phyloP scores from a whole-genome alignment of 1,140 invertebrate genomes.

The Drosophila mojavensis region DNA sequence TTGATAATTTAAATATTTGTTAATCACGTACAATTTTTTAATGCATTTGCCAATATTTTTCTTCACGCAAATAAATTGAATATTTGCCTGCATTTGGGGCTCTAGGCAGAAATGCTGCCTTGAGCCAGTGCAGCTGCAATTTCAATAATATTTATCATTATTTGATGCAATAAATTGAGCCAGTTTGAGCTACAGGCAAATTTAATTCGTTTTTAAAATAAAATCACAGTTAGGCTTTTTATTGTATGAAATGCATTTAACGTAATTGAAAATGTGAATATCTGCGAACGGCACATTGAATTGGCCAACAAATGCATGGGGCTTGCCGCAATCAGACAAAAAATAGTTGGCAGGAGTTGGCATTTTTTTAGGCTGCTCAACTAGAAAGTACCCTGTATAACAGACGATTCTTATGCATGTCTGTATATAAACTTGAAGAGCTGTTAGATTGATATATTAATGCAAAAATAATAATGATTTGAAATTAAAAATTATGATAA shows the following conservation, averaged over 20 bases:
- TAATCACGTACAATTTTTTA: too few species aligned
- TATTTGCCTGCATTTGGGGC: neutral
- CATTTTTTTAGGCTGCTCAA: neutral
- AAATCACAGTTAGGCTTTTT: neutral
- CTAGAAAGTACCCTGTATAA: constrained; percentile 3
- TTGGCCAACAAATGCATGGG: neutral
- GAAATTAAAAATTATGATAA: too few species aligned
- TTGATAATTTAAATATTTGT: too few species aligned
- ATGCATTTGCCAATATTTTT: neutral
- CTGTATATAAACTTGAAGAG: too few species aligned
- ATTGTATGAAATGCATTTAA: constrained; percentile 19
- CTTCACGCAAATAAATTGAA: neutral
- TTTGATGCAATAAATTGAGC: neutral
- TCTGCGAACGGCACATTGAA: constrained; percentile 3
- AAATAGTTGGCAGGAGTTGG: neutral
- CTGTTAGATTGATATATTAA: too few species aligned
- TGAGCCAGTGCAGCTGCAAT: constrained; percentile 15
- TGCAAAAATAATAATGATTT: too few species aligned
- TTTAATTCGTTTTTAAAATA: constrained; percentile 3
- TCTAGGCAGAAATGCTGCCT: neutral
- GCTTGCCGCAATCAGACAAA: constrained; percentile 5
- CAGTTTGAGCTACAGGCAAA: constrained; percentile 16
- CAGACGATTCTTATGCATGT: neutral
- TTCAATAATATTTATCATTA: constrained; percentile 3
- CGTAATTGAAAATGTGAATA: constrained; percentile 26